A percentile compares a stretch with the other conserved stretches of the same genome.
These are phyloP conservation scores for Ctenosaura bakeri DNA, from an alignment of 2,797 vertebrate species.

Conservation along the genomic window DNA sequence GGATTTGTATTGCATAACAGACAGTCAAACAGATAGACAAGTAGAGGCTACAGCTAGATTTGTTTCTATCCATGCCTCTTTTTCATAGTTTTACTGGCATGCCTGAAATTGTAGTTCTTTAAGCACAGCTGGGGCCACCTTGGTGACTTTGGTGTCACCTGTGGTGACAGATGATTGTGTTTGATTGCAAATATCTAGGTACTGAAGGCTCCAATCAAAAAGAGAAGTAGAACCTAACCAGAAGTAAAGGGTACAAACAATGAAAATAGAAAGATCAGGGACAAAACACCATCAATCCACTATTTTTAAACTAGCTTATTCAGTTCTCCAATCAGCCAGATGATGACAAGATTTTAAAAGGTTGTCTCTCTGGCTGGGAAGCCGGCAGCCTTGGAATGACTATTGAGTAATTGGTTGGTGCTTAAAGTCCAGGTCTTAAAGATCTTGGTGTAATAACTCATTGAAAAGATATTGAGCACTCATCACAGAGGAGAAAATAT, in stretches of 20 bases:
- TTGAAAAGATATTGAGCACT: slow-evolving; percentile 70
- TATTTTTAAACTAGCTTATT: slow-evolving; percentile 26
- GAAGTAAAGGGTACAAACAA: background rate
- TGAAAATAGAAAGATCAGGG: background rate
- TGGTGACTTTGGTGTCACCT: background rate
- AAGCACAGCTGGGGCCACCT: background rate
- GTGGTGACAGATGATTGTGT: background rate
- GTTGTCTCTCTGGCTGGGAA: slow-evolving; percentile 35
- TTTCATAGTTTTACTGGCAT: background rate
- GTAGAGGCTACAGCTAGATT: background rate
- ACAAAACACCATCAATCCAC: slow-evolving; percentile 18
- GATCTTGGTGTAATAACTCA: slow-evolving; percentile 72
- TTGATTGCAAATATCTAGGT: slow-evolving; percentile 13
- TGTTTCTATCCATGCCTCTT: background rate
- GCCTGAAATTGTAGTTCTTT: background rate
- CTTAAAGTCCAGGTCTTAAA: slow-evolving; percentile 69
- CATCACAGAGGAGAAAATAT: slow-evolving; percentile 76
- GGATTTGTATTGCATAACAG: too few relatives aligned
- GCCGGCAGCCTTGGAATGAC: slow-evolving; percentile 59
- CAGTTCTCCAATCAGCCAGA: slow-evolving; percentile 30
- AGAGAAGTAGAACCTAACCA: rapidly evolving
- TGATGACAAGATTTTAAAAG: slow-evolving; percentile 43
- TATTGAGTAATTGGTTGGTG: slow-evolving; percentile 59
- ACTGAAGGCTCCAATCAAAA: background rate
- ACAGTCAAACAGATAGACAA: too few relatives aligned